Evolutionary conservation across 2,797 vertebrate species (phyloP), one percentile per base, ranked within the genome.

Genomic region (Arremon brunneinucha): DNA sequence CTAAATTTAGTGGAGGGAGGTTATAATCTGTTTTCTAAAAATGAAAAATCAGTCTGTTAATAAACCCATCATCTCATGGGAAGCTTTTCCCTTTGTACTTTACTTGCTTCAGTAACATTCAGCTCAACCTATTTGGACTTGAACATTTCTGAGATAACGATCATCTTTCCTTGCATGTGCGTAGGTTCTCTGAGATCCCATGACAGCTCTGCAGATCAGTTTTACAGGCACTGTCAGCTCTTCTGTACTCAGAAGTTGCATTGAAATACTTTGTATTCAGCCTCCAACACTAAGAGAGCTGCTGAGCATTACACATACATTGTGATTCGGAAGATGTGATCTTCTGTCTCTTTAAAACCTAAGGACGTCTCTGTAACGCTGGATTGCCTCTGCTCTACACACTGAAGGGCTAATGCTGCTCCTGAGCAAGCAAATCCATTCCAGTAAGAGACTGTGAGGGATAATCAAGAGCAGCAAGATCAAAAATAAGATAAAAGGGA

Each of bases 241-340:
- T 84, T 62, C 64, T 71, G 0, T 88, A 30, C 63, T 78, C 74
- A 20, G 50, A 83, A 90, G 74, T 62, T 78, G 50, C 65, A 53
- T 63, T 63, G 32, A 86, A 89, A 64, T 80, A 24, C 53, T 87
- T 93, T 49, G 50, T 87, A 65, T 94, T 94, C 84, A 83, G 65
- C 41, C 28, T 94, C 71, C n/a, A 55, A n/a, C 50, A 24, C 75
- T 72, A 14, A 69, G 69, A 75, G 50, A 75, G 47, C 76, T 83
- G 27, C 68, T 85, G 72, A 77, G 56, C 62, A 16, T 47, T 91
- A 52, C 43, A 32, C 24, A 52, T 69, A 65, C 37, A 17, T 92
- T 94, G 75, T 92, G 64, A 71, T 93, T 83, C 18, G 37, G 26
- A 85, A 55, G 71, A 71, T 71, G 69, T 46, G 50, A 46, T 93